Evolutionary conservation across 2,797 vertebrate species (phyloP).

Genomic region (Cynodonichthys magdalenae): DNA sequence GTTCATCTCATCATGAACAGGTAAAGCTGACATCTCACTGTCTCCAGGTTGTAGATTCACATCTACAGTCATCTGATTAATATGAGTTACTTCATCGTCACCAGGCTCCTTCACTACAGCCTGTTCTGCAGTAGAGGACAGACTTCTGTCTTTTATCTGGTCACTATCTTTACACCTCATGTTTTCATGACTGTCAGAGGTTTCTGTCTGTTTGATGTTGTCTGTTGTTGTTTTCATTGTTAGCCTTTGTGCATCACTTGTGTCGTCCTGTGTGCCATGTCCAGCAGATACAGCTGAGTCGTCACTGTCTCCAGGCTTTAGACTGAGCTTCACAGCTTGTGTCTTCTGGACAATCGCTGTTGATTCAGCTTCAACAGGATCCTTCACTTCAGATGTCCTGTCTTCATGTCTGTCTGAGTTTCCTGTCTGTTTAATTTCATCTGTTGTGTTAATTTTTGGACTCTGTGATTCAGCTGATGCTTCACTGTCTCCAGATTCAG

Average conservation of each 20-base stretch:
- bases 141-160: not conserved
- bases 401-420: no score
- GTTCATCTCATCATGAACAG: no score
- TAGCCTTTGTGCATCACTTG: not conserved
- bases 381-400: no score
- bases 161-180: no score
- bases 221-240: not conserved
- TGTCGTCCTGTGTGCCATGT: not conserved
- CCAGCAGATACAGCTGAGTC: not conserved
- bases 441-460: not conserved
- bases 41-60: not conserved
- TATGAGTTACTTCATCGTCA: not conserved
- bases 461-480: not conserved
- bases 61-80: not conserved
- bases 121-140: no score
- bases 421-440: not conserved
- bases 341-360: no score
- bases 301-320: not conserved
- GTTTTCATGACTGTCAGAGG: no score
- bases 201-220: not conserved
- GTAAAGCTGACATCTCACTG: not conserved
- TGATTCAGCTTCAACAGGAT: no score
- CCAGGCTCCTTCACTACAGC: not conserved
- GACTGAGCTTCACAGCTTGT: no score
- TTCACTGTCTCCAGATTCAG: not conserved